Percentiles rank a stretch among this genome's conserved stretches.
Conservation (phyloP, 2,797 vertebrate genomes). For the Falco novaeseelandiae region DNA sequence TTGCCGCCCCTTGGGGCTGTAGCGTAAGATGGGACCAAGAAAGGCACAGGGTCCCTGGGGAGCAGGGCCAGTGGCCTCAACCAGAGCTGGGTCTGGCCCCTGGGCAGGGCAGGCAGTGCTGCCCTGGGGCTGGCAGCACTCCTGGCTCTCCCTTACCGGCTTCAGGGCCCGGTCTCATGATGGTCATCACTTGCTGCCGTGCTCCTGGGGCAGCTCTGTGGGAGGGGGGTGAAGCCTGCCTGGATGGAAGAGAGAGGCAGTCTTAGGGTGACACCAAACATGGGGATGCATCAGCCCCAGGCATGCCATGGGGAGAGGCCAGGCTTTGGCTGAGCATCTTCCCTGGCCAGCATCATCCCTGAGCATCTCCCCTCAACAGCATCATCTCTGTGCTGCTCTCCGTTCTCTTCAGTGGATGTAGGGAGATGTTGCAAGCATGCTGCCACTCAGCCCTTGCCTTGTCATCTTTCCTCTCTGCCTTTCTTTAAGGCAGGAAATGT, state of each 20-base stretch:
- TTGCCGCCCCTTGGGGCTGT: background rate
- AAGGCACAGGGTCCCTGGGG: background rate
- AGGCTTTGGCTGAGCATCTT: background rate
- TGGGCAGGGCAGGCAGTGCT: background rate
- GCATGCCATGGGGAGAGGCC: background rate
- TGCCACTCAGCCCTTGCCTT: background rate
- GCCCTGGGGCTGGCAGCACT: background rate
- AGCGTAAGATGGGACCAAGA: background rate
- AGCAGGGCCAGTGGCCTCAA: background rate
- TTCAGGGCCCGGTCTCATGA: conserved; percentile 75
- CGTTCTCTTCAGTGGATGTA: background rate
- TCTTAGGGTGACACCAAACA: background rate
- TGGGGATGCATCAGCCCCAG: fast-evolving
- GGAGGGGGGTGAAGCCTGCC: background rate
- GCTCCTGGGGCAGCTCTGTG: background rate
- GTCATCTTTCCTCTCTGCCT: background rate
- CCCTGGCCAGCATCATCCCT: background rate
- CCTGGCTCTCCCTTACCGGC: conserved; percentile 68
- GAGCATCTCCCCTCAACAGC: background rate
- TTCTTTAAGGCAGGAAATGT: background rate
- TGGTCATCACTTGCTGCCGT: conserved; percentile 72
- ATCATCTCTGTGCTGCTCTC: fast-evolving
- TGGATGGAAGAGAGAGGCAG: background rate
- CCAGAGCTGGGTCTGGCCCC: background rate
- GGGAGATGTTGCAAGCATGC: fast-evolving